Base-by-base conservation (phyloP, 2,888 invertebrate genomes). In the Rambutsinella grinnellia region DNA sequence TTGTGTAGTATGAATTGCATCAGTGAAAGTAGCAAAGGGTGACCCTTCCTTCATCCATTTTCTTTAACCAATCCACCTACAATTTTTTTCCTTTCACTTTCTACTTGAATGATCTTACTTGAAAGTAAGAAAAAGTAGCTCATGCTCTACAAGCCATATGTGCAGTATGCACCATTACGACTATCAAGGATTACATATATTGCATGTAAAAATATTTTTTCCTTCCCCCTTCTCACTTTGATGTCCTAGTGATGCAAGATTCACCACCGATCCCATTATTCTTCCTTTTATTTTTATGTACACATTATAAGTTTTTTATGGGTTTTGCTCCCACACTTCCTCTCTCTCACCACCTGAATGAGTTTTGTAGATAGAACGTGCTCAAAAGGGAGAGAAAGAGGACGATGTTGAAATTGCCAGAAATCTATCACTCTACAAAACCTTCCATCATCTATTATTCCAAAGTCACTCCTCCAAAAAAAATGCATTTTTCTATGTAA, bases 371-470 rank as follows among this genome's bases (percentile, higher is more conserved):
- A 8, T 36, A 13, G 49, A 21, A 8, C 53, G 53, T 53, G 53
- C 53, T 53, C 13, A 49, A 49, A 49, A 49, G 49, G 13, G n/a
- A 49, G n/a, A 49, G n/a, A 49, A 17, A 23, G 36, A 36, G 13
- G 13, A 36, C 13, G 13, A 8, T 36, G 5, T 36, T 36, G 36
- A 36, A 36, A 36, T n/a, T n/a, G n/a, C n/a, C n/a, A 36, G 13
- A 36, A 36, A 36, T 53, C 53, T 53, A 53, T 53, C 53, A 21
- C 5, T 36, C 6, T 36, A 8, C 36, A 5, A 19, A 3, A 10
- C 21, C 62, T 63, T 56, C 56, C 70, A 63, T 62, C 70, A 70
- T 56, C 57, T 44, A 68, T 68, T 67, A 68, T 21, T 28, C 36
- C 28, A 51, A 36, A 27, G 66, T 17, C 44, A 27, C 36, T 36